Evolutionary conservation across 2,113 vertebrate genomes (phyloP).

Genomic region (Empidonax alnorum): DNA sequence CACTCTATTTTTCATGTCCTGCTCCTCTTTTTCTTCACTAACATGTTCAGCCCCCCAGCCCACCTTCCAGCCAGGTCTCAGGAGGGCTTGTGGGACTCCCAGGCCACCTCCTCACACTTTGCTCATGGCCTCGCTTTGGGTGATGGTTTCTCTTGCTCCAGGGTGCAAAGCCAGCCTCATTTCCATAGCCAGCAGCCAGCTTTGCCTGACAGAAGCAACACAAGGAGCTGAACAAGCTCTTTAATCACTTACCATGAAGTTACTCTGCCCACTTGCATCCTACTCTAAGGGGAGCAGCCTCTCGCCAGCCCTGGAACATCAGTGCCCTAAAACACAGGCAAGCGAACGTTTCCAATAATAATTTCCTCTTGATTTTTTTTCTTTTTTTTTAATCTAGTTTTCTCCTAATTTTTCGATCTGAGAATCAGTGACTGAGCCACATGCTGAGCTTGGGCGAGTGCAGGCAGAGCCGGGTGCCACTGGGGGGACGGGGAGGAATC

Average conservation of each 20-base stretch:
- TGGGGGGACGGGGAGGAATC: not conserved
- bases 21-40: not conserved
- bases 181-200: not conserved
- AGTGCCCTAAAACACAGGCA: not conserved
- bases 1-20: not conserved
- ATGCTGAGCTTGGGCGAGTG: fast-evolving
- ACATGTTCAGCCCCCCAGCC: not conserved
- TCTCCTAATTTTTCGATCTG: not conserved
- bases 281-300: not conserved
- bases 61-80: not conserved
- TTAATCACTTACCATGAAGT: not conserved
- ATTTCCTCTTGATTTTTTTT: not conserved
- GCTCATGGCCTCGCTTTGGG: not conserved
- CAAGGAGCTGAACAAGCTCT: not conserved
- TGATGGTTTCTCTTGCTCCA: not conserved
- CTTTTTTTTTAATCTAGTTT: not conserved
- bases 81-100: not conserved
- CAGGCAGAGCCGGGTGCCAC: not conserved
- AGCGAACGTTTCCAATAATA: not conserved
- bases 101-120: not conserved
- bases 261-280: not conserved
- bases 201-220: not conserved
- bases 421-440: fast-evolving
- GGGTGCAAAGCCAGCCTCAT: not conserved
- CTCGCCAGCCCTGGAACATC: not conserved